These are phyloP conservation scores for Gastracanthus pulcherrimus DNA, from an alignment of 2,888 invertebrate genomes.

Conservation along the genomic window DNA sequence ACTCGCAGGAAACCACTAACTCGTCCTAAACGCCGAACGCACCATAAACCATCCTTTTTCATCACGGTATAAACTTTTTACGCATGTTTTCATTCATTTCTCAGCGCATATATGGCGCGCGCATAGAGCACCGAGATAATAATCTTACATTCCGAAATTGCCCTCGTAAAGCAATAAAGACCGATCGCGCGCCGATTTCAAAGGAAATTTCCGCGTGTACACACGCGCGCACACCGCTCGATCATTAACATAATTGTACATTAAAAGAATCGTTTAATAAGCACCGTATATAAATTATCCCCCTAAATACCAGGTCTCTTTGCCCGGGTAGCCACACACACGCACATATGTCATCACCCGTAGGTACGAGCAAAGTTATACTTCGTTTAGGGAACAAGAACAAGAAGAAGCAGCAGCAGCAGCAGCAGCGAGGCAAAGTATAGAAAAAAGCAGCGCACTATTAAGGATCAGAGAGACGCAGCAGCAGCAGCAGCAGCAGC, in stretches of 20 bases:
- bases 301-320: slow-evolving; percentile 45
- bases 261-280: slow-evolving; percentile 39
- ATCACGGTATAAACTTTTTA: slow-evolving; percentile 43
- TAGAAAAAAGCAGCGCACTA: not conserved
- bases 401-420: not conserved
- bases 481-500: slow-evolving; percentile 2
- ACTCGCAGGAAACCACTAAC: slow-evolving; percentile 11
- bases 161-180: slow-evolving; percentile 55
- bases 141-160: slow-evolving; percentile 45
- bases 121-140: slow-evolving; percentile 25
- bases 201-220: slow-evolving; percentile 19
- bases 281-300: no score
- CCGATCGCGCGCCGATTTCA: slow-evolving; percentile 36
- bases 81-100: slow-evolving; percentile 53
- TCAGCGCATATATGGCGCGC: not conserved
- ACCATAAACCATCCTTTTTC: slow-evolving; percentile 51
- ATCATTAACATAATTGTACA: slow-evolving; percentile 50
- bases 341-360: not conserved
- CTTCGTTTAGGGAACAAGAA: slow-evolving; percentile 25
- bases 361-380: not conserved
- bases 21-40: slow-evolving; percentile 33
- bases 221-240: not conserved
- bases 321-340: not conserved
- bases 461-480: not conserved
- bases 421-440: not conserved